These are phyloP conservation scores for Orchesella flavescens DNA, from an alignment of 2,888 invertebrate genomes.

Conservation along the genomic window DNA sequence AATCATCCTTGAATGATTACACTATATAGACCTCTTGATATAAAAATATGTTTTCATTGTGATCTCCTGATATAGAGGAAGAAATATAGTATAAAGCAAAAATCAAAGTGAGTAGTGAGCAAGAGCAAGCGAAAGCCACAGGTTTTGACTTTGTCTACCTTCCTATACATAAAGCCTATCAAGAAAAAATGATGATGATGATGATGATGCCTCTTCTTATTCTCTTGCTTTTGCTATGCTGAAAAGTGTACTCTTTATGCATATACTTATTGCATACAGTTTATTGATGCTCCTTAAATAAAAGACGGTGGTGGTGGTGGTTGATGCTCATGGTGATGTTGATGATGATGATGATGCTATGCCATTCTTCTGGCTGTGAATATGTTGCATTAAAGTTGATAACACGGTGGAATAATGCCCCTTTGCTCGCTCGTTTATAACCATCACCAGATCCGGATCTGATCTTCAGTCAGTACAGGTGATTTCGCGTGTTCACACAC, in stretches of 20 bases:
- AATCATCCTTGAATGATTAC: constrained; percentile 17
- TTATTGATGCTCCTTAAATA: no score
- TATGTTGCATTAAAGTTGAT: constrained; percentile 22
- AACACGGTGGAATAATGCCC: constrained; percentile 12
- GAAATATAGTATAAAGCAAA: no score
- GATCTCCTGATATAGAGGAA: no score
- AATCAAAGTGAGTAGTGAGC: no score
- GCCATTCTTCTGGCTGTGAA: constrained; percentile 28
- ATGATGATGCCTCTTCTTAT: background rate
- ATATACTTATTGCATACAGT: no score
- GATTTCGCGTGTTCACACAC: constrained; percentile 65
- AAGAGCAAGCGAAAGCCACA: constrained; percentile 13
- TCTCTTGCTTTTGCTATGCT: no score
- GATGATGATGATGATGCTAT: constrained; percentile 27
- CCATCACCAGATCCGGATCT: constrained; percentile 61
- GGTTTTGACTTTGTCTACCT: constrained; percentile 31
- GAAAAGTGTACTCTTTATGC: no score
- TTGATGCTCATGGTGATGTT: constrained; percentile 8
- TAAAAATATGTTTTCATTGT: no score
- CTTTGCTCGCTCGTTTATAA: constrained; percentile 45
- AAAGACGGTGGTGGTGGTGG: no score
- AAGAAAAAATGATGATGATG: background rate
- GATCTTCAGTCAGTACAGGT: constrained; percentile 62
- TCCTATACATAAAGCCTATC: background rate
- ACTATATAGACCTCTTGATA: background rate